Evolutionary conservation across 2,113 vertebrate genomes (phyloP).

Genomic region (Choloepus hoffmanni): DNA sequence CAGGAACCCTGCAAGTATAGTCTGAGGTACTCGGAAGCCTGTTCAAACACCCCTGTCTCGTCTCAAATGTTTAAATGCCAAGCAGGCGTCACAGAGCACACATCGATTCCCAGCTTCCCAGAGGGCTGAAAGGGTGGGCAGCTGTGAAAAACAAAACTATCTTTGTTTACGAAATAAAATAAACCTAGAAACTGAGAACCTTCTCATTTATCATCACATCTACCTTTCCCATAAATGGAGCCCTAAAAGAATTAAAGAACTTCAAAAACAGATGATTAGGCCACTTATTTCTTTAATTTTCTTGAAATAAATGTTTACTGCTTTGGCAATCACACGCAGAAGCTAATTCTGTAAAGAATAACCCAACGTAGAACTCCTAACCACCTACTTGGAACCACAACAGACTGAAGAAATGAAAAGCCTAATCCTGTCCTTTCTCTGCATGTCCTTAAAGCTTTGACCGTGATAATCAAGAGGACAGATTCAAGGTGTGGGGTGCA

Average conservation of each 20-base stretch:
- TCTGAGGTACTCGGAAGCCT: neutral
- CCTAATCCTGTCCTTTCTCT: too few relatives aligned
- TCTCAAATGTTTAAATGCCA: neutral
- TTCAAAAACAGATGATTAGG: neutral
- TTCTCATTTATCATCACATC: neutral
- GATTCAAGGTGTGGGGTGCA: too few relatives aligned
- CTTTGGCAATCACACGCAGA: too few relatives aligned
- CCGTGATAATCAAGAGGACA: too few relatives aligned
- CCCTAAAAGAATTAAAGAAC: neutral
- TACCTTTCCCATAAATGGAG: neutral
- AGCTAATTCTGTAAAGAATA: too few relatives aligned
- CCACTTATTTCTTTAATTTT: too few relatives aligned
- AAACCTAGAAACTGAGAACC: neutral
- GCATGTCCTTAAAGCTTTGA: too few relatives aligned
- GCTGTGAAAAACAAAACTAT: neutral
- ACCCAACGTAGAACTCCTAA: too few relatives aligned
- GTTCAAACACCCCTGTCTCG: too few relatives aligned
- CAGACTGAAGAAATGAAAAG: too few relatives aligned
- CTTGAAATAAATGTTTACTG: too few relatives aligned
- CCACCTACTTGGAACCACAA: too few relatives aligned
- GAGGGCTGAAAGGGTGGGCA: neutral
- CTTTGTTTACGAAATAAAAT: neutral
- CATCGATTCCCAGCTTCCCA: neutral
- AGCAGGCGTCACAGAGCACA: rapidly evolving
- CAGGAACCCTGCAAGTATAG: rapidly evolving